These are phyloP conservation scores for Acrossocheilus wenchowensis DNA, from an alignment of 2,797 vertebrate genomes.

Conservation along the genomic window DNA sequence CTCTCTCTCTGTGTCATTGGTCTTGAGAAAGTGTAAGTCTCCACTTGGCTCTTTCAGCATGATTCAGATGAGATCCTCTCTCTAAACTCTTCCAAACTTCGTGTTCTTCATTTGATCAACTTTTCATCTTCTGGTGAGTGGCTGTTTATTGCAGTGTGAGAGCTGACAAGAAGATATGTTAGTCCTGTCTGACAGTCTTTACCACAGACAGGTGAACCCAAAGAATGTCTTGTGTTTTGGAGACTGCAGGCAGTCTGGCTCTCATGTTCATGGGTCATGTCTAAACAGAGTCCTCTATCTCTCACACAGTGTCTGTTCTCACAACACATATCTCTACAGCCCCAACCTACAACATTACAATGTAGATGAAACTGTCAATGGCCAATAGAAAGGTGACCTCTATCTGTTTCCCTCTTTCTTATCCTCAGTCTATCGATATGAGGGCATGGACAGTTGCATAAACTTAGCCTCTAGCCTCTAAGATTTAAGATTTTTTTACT, in stretches of 20 bases:
- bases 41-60: neutral
- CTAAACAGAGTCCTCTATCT: slow-evolving; percentile 69
- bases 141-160: slow-evolving; percentile 46
- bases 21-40: neutral
- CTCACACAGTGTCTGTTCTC: slow-evolving; percentile 55
- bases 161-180: slow-evolving; percentile 41
- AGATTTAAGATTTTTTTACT: no score
- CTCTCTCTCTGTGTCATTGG: neutral
- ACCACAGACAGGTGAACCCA: slow-evolving; percentile 28
- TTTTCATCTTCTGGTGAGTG: slow-evolving; percentile 76
- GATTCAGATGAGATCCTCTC: no score
- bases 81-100: slow-evolving; percentile 58
- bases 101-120: slow-evolving; percentile 80
- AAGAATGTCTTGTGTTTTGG: slow-evolving; percentile 43
- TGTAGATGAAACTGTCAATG: slow-evolving; percentile 1
- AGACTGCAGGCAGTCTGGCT: slow-evolving; percentile 23
- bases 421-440: slow-evolving; percentile 56
- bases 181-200: slow-evolving; percentile 12
- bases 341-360: slow-evolving; percentile 6
- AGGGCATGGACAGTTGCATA: neutral
- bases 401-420: slow-evolving; percentile 44
- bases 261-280: slow-evolving; percentile 65
- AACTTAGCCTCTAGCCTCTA: no score
- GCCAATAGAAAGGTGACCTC: neutral
- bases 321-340: slow-evolving; percentile 38